Percentiles rank a stretch among this genome's conserved stretches.
Conservation (phyloP, 1,140 invertebrate species). For the Pogonomyrmex barbatus region DNA sequence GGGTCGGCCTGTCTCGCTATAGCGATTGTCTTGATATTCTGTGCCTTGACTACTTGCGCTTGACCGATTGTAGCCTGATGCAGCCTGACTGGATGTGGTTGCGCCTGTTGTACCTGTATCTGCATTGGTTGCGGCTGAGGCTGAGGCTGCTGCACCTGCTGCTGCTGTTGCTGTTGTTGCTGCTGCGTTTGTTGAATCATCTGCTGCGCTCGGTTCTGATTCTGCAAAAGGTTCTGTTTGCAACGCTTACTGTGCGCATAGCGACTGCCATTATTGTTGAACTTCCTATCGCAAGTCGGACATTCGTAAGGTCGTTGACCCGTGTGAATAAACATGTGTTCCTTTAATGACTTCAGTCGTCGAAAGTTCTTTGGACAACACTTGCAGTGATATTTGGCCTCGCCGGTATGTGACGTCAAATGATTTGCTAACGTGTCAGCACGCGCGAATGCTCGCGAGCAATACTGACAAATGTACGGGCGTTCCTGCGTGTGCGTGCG, state of each 20-base stretch:
- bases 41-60: constrained; percentile 80
- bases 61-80: constrained; percentile 63
- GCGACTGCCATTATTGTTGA: constrained; percentile 85
- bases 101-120: constrained; percentile 40
- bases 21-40: constrained; percentile 84
- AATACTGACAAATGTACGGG: constrained; percentile 87
- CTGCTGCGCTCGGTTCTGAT: constrained; percentile 70
- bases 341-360: constrained; percentile 87
- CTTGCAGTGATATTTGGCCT: constrained; percentile 89
- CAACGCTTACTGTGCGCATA: constrained; percentile 85
- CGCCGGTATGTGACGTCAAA: constrained; percentile 86
- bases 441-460: constrained; percentile 85
- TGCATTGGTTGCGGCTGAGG: constrained; percentile 56
- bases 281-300: constrained; percentile 84
- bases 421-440: constrained; percentile 86
- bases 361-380: constrained; percentile 89
- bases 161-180: constrained; percentile 57
- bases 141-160: constrained; percentile 19
- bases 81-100: constrained; percentile 56
- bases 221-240: constrained; percentile 82
- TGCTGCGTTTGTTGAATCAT: constrained; percentile 52
- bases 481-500: constrained; percentile 87
- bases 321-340: constrained; percentile 88
- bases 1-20: constrained; percentile 80
- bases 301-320: constrained; percentile 87